phyloP scores from a whole-genome alignment of 2,797 vertebrate species.

The Phylloscopus collybita region DNA sequence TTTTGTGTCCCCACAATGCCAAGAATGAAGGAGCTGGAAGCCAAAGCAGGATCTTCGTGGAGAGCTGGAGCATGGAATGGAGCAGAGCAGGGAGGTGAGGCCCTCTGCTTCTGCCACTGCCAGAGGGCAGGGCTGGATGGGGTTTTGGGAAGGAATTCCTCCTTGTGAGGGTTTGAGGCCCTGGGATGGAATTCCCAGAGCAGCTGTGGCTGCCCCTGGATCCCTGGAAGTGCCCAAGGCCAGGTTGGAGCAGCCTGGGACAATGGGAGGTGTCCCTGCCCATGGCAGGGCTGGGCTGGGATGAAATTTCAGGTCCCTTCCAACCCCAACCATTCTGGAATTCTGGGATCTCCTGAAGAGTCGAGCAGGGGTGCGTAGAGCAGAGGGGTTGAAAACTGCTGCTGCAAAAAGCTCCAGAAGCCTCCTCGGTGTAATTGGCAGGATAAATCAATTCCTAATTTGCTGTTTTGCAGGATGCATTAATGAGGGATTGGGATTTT shows the following conservation, averaged over 20 bases:
- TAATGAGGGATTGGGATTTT: not conserved
- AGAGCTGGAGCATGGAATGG: not conserved
- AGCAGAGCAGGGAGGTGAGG: not conserved
- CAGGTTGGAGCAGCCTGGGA: not conserved
- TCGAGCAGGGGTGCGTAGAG: not conserved
- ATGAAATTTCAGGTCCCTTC: not conserved
- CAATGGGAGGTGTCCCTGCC: not conserved
- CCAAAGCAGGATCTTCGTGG: not conserved
- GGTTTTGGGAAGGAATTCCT: not conserved
- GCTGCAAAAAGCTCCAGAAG: not conserved
- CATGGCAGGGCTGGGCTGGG: not conserved
- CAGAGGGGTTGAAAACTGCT: not conserved
- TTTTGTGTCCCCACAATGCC: accelerated
- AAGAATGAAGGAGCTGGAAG: not conserved
- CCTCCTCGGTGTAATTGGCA: no score
- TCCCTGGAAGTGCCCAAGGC: not conserved
- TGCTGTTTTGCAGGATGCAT: not conserved
- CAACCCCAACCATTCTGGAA: not conserved
- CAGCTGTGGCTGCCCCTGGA: not conserved
- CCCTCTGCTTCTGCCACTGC: not conserved
- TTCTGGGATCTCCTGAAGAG: not conserved
- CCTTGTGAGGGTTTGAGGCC: not conserved
- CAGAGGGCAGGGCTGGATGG: not conserved
- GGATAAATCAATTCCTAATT: not conserved
- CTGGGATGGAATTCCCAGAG: not conserved